Evolutionary conservation across 2,888 invertebrate genomes (phyloP).

Genomic region (Orchestes rusci): DNA sequence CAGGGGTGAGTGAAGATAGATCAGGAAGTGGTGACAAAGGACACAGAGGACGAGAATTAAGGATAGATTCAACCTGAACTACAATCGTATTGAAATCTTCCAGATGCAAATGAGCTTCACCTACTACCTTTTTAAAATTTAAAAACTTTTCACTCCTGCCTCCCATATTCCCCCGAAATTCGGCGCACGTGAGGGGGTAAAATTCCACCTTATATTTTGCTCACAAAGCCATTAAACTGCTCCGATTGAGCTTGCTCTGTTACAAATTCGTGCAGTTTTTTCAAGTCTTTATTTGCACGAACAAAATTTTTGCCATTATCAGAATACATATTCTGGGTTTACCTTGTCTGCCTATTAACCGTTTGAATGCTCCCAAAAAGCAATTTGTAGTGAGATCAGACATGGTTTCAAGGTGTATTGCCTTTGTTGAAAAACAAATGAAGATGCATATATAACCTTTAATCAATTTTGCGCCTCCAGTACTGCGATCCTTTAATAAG

Average conservation of each 20-base stretch:
- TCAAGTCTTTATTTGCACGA: neutral
- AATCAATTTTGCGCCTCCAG: neutral
- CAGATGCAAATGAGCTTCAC: neutral
- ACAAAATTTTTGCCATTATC: neutral
- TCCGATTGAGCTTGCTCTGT: neutral
- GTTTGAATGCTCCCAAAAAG: neutral
- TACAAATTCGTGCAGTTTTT: neutral
- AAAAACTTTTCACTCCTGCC: neutral
- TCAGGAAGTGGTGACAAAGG: neutral
- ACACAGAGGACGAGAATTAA: neutral
- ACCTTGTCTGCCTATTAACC: neutral
- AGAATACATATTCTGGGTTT: neutral
- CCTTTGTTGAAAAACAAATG: no score
- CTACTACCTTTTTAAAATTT: neutral
- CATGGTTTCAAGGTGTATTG: neutral
- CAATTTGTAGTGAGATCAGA: neutral
- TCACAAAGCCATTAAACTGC: neutral
- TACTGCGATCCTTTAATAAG: neutral
- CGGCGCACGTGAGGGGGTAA: neutral
- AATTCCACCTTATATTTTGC: neutral
- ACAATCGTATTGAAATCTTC: neutral
- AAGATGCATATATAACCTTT: no score
- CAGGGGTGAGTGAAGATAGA: neutral
- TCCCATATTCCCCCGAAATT: neutral
- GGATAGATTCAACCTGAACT: neutral